Percentiles rank a stretch among this genome's conserved stretches.
Evolutionary conservation across 2,113 vertebrate species (phyloP).

Genomic region (Acrocephalus arundinaceus): DNA sequence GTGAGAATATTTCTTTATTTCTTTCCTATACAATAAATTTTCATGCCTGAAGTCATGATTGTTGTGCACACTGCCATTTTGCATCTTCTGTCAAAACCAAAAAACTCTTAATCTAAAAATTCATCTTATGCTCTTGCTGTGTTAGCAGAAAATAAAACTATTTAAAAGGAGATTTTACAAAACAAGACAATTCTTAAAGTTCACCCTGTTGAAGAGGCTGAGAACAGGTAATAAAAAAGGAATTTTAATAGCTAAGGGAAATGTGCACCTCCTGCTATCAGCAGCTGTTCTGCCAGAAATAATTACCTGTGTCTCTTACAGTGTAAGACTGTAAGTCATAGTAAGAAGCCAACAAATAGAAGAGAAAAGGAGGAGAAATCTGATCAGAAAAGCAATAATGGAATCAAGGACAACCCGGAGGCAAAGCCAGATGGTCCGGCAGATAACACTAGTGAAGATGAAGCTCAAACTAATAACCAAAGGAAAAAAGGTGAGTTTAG

Average conservation of each 20-base stretch:
- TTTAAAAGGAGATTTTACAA: not conserved
- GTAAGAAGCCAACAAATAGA: conserved; percentile 76
- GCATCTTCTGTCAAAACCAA: not conserved
- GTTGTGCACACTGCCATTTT: not conserved
- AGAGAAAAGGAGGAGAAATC: conserved; percentile 81
- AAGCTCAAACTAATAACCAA: conserved; percentile 76
- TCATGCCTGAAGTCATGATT: not conserved
- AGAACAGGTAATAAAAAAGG: not conserved
- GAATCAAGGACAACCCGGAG: conserved; percentile 88
- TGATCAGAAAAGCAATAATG: conserved; percentile 81
- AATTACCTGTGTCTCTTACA: conserved; percentile 69
- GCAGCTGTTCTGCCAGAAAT: not conserved
- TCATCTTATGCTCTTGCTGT: not conserved
- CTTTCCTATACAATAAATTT: not conserved
- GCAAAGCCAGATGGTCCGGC: conserved; percentile 70
- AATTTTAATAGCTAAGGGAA: not conserved
- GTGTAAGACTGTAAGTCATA: conserved; percentile 79
- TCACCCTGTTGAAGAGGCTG: not conserved
- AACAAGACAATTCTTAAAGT: not conserved
- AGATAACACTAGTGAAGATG: conserved; percentile 76
- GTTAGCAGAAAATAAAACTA: not conserved
- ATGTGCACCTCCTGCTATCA: not conserved
- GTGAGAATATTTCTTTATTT: not conserved
- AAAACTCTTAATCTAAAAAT: not conserved
- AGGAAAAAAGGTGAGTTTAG: conserved; percentile 83